These are phyloP conservation scores for Prenolepis imparis DNA, from an alignment of 2,888 invertebrate species.

Conservation along the genomic window DNA sequence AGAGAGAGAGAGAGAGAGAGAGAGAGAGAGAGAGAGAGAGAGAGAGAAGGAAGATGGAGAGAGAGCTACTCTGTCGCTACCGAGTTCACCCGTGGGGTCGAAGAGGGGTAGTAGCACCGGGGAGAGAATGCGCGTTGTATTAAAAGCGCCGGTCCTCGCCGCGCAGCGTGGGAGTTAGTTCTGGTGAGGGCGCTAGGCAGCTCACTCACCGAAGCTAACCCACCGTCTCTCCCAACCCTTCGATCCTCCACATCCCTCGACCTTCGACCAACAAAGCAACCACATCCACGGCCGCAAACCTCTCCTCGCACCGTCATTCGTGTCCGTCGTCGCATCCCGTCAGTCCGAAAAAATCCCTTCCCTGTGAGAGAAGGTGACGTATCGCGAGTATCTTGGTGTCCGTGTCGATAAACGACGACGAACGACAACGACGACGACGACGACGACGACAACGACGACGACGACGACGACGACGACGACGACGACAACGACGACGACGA, in stretches of 20 bases:
- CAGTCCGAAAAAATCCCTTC: constrained; percentile 35
- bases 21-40: neutral
- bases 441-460: neutral
- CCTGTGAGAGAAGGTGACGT: constrained; percentile 17
- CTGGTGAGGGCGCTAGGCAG: constrained; percentile 86
- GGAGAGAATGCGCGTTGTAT: constrained; percentile 79
- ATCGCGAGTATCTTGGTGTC: neutral
- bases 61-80: constrained; percentile 27
- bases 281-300: constrained; percentile 66
- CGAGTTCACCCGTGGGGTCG: neutral
- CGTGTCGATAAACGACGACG: neutral
- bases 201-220: constrained; percentile 81
- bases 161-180: constrained; percentile 86
- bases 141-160: constrained; percentile 76
- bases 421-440: constrained; percentile 21
- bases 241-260: constrained; percentile 76
- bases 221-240: constrained; percentile 76
- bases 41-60: constrained; percentile 1
- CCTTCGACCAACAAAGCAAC: constrained; percentile 78
- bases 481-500: neutral
- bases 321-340: constrained; percentile 55
- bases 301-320: constrained; percentile 67
- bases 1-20: neutral
- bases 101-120: constrained; percentile 51
- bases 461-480: neutral